Conservation (phyloP, 2,888 invertebrate species). For the Meiosimyza decipiens region DNA sequence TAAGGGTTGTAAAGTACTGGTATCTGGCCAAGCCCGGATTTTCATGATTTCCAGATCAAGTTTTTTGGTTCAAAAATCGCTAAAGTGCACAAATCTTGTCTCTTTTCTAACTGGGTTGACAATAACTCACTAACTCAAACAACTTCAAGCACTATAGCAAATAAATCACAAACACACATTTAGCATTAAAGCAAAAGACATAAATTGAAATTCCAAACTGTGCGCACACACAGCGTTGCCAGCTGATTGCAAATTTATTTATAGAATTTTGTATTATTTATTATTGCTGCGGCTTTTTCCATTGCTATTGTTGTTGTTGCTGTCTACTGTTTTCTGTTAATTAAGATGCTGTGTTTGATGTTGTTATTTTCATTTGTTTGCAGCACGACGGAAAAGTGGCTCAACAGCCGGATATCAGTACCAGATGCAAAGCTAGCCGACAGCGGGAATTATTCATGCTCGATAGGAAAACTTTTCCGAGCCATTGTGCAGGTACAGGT, state of each 20-base stretch:
- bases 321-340: neutral
- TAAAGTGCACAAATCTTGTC: no score
- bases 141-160: neutral
- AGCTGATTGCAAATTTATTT: conserved; percentile 16
- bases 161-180: neutral
- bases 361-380: conserved; percentile 55
- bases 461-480: conserved; percentile 74
- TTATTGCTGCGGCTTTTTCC: neutral
- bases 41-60: no score
- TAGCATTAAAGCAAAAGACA: no score
- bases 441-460: conserved; percentile 75
- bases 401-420: conserved; percentile 63
- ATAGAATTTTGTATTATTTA: conserved; percentile 1
- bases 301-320: neutral
- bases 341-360: neutral
- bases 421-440: conserved; percentile 73
- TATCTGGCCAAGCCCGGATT: no score
- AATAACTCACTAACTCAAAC: neutral
- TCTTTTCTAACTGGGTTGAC: no score
- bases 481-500: conserved; percentile 76
- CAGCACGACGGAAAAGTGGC: conserved; percentile 61
- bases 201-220: no score
- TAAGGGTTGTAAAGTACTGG: no score
- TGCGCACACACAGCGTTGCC: neutral
- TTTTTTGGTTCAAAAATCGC: no score